Evolutionary conservation across 2,888 invertebrate species (phyloP), one percentile per base, ranked within the genome.

Genomic region (Tiliacea aurago): DNA sequence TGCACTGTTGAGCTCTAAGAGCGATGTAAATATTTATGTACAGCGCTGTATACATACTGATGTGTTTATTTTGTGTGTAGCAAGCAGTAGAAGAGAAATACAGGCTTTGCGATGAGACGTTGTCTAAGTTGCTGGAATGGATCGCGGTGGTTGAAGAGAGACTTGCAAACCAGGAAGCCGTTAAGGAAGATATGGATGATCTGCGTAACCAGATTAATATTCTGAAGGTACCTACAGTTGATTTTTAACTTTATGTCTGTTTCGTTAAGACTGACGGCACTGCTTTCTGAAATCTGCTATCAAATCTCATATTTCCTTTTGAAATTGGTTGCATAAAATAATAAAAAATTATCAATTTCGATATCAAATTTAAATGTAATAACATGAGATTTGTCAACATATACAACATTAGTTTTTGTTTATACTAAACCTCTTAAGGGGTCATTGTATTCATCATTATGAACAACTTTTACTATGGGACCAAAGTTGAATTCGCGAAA

Each of bases 71-170:
- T 68, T 86, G 86, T 87, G 86, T 94, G 85, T 97, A 99, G 99
- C 98, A 99, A 98, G 99, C 99, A 91, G 98, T 99, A 88, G 98
- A 99, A 96, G 99, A 99, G 94, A 99, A 99, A 95, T 99, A 99
- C 97, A 98, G 98, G 92, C 97, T 98, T 89, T 99, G 99, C 95
- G 98, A 98, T 94, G 98, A 99, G 93, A 98, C 98, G 58, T 97
- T 99, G 76, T 97, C 97, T 80, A 98, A 98, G 92, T 97, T 99
- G 75, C 96, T 99, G 87, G 98, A 98, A 93, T 99, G 99, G 99
- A 98, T 99, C 86, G 97, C 97, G 41, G 98, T 98, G 78, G 97
- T 99, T 13, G 99, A 99, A 94, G 97, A 98, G 84, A 97, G 98
- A 88, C 97, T 99, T 85, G 98, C 99, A 61, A 97, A 98, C 84